Percentiles rank a stretch among this genome's conserved stretches.
Conservation (phyloP, 2,113 vertebrate genomes). For the Genyomyrus donnyi region DNA sequence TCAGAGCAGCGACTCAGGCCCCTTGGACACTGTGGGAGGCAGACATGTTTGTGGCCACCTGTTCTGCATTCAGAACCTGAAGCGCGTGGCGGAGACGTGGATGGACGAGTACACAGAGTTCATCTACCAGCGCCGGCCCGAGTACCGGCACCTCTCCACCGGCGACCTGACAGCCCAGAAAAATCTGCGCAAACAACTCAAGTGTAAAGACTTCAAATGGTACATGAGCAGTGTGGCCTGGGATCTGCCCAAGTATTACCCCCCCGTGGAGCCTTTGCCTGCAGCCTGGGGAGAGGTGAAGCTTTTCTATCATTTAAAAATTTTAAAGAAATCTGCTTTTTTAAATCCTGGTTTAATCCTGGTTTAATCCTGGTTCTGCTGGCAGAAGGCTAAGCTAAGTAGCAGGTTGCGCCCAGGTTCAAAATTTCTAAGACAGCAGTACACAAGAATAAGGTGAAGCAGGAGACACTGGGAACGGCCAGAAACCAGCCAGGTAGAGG, state of each 20-base stretch:
- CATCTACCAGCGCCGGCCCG: slow-evolving; percentile 77
- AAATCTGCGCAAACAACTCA: slow-evolving; percentile 74
- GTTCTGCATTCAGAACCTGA: slow-evolving; percentile 66
- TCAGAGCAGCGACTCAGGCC: background rate
- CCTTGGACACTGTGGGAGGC: too few relatives aligned
- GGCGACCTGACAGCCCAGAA: slow-evolving; percentile 81
- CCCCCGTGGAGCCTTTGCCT: slow-evolving; percentile 76
- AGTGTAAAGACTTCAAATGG: slow-evolving; percentile 87
- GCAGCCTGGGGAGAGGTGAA: slow-evolving; percentile 84
- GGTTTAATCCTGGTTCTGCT: too few relatives aligned
- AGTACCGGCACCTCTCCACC: slow-evolving; percentile 81
- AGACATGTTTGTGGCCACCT: background rate
- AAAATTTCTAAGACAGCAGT: too few relatives aligned
- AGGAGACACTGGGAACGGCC: too few relatives aligned
- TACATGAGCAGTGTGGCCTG: slow-evolving; percentile 83
- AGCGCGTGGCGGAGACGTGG: slow-evolving; percentile 83
- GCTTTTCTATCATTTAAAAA: background rate
- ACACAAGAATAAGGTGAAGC: too few relatives aligned
- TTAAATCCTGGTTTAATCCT: too few relatives aligned
- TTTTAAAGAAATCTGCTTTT: too few relatives aligned
- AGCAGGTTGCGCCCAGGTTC: too few relatives aligned
- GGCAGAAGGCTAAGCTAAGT: too few relatives aligned
- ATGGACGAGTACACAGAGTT: slow-evolving; percentile 86
- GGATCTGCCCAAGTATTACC: slow-evolving; percentile 81
- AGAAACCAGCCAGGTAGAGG: too few relatives aligned